phyloP scores from a whole-genome alignment of 2,113 vertebrate species.

The Muscicapa adusta region DNA sequence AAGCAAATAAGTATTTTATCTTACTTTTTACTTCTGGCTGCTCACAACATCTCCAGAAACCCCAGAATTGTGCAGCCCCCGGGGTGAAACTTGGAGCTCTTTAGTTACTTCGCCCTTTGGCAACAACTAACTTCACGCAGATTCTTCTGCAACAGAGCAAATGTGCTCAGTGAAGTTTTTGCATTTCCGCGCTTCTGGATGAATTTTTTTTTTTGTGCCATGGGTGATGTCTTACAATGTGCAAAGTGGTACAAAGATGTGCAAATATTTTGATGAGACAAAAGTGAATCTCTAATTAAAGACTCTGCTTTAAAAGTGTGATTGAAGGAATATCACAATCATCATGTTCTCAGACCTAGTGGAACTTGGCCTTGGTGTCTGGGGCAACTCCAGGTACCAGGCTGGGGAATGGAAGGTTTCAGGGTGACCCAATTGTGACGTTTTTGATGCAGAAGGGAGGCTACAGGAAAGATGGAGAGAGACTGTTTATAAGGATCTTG shows the following conservation, averaged over 20 bases:
- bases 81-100: background rate
- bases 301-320: background rate
- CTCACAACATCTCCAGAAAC: background rate
- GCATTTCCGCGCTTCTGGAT: rapidly evolving
- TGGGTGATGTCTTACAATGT: background rate
- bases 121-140: background rate
- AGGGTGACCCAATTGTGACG: background rate
- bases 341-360: background rate
- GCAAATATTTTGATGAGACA: rapidly evolving
- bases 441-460: background rate
- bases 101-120: background rate
- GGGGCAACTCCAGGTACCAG: background rate
- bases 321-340: background rate
- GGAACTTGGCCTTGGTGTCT: background rate
- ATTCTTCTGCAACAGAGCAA: background rate
- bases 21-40: background rate
- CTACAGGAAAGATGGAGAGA: background rate
- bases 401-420: background rate
- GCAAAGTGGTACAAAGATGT: background rate
- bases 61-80: background rate
- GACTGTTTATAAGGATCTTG: background rate
- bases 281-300: background rate
- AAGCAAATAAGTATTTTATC: background rate
- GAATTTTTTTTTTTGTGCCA: background rate
- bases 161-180: background rate